Evolutionary conservation across 1,140 invertebrate genomes (phyloP), one percentile per base, ranked within the genome.

Genomic region (Bombus pascuorum): DNA sequence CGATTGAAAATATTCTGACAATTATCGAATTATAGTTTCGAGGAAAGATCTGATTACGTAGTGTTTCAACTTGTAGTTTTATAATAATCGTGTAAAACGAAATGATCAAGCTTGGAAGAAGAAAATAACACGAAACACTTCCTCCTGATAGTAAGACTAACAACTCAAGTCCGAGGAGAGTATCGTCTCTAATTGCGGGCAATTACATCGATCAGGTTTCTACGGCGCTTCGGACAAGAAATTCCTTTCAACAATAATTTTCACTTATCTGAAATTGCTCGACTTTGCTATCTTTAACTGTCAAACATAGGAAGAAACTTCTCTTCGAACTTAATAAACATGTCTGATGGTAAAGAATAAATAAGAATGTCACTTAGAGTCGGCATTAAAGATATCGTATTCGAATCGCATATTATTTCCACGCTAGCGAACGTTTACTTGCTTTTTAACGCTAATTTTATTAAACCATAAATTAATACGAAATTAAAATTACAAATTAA

Each of bases 201-300:
- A 81, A 62, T 71, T 73, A 53, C 53, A 44, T 62, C 80, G 66
- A 81, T 73, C 80, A 62, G 18, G n/a, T 71, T 57, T 25, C 79
- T 44, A 53, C 15, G 28, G 32, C 13, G 34, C 28, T 15, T 39
- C 66, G 10, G 32, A 71, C 66, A 39, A 12, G 42, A 13, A 25
- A 32, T 39, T 42, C 42, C 44, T 81, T 28, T 53, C n/a, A 81
- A 59, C 68, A 59, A 81, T 81, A 81, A 72, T 39, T 81, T 73
- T n/a, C 47, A 37, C n/a, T 83, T 81, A 32, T 32, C 42, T 25
- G 12, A 72, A 73, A 57, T 81, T 81, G 47, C 47, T 25, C n/a
- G 25, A 62, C 47, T 53, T 34, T 34, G 53, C 28, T 18, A 13
- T 18, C 15, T 39, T 73, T 59, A 22, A 13, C 44, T 6, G 4